Conservation (phyloP, 2,113 vertebrate species). For the Bolborhynchus lineola region DNA sequence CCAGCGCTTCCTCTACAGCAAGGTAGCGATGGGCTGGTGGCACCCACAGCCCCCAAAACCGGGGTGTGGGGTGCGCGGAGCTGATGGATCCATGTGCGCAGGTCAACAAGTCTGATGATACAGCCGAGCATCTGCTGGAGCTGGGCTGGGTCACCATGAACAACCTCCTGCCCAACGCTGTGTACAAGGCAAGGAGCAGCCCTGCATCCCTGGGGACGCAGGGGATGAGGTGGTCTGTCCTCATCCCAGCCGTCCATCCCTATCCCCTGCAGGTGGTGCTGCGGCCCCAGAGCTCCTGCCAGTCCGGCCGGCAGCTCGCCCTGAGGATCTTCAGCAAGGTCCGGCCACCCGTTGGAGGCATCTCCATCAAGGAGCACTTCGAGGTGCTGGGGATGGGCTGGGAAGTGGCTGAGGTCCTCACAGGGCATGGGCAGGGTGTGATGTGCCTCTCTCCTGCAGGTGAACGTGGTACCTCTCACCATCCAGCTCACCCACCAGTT, state of each 20-base stretch:
- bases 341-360: slow-evolving; percentile 95
- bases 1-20: slow-evolving; percentile 97
- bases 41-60: not conserved
- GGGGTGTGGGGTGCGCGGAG: accelerated
- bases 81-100: slow-evolving; percentile 36
- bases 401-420: not conserved
- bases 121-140: slow-evolving; percentile 95
- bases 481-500: slow-evolving; percentile 99
- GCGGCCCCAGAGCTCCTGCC: slow-evolving; percentile 92
- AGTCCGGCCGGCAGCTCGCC: slow-evolving; percentile 91
- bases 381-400: slow-evolving; percentile 72
- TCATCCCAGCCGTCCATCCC: not conserved
- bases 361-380: slow-evolving; percentile 98
- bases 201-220: not conserved
- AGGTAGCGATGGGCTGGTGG: slow-evolving; percentile 70
- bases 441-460: slow-evolving; percentile 68
- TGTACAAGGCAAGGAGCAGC: slow-evolving; percentile 85
- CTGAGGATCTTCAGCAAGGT: slow-evolving; percentile 98
- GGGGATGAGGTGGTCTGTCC: not conserved
- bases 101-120: slow-evolving; percentile 98
- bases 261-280: slow-evolving; percentile 86
- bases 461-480: slow-evolving; percentile 96
- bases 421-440: accelerated
- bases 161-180: slow-evolving; percentile 93
- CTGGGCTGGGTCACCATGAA: slow-evolving; percentile 99